Evolutionary conservation across 2,888 invertebrate species (phyloP), one percentile per base, ranked within the genome.

Genomic region (Synergus laeviventris): DNA sequence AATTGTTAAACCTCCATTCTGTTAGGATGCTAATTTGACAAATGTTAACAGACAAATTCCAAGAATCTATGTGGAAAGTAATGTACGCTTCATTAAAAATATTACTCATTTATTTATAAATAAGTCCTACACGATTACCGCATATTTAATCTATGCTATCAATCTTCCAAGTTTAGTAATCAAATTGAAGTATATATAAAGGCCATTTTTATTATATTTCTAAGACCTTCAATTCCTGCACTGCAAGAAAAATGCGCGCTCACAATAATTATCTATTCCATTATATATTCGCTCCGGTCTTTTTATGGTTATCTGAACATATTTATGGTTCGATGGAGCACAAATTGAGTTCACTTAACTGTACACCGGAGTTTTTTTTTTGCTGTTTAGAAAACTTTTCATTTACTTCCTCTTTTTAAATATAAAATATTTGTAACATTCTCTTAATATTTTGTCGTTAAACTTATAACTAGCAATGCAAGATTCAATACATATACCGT

Each of bases 271-370:
- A 59, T 59, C 59, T 59, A 59, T 24, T 59, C 12, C 12, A 59
- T 59, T 59, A 59, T 59, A 59, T 24, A 59, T 24, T 59, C 59
- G 59, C 59, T 59, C 24, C 59, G 18, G 21, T 59, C 59, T 21
- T 59, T 56, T 59, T 24, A 59, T 59, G 24, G 59, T 24, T 59
- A 59, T 59, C 59, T 59, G 59, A 59, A 59, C 59, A 59, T 59
- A 59, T 59, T 59, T 59, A 59, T 59, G 59, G 59, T 59, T 59
- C 59, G 59, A 59, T 59, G 59, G 24, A 59, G 24, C 24, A 59
- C 59, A 59, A 59, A 59, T 59, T 59, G 59, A 59, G 59, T 24
- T 59, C 59, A 59, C 59, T 21, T 59, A 59, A 59, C 59, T 59
- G 59, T 59, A 59, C 59, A 59, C 59, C 12, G 11, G 59, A 12